Base-by-base conservation (phyloP, 2,888 invertebrate genomes). In the Halocaridina rubra region DNA sequence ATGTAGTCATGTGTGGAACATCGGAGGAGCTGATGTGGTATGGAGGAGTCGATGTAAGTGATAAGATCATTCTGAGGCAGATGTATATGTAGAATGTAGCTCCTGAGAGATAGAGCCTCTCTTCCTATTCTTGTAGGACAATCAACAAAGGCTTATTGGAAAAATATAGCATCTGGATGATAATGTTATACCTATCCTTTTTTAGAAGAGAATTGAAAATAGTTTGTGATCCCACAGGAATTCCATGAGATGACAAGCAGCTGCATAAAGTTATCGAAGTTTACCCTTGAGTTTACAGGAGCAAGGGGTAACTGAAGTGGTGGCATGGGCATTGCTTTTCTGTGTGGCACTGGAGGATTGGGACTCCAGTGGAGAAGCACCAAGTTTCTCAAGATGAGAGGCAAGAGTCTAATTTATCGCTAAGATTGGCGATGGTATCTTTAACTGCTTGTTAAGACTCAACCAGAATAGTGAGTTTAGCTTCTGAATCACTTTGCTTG, bases 191-290 rank as follows among this genome's bases (percentile, higher is more conserved):
- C 59, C 10, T 59, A 76, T 2, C 29, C 76, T 22, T 46, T 76
- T 13, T 59, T 57, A 13, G 30, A 27, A 59, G 59, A 30, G 32
- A 76, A 30, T 57, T 22, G 53, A 2, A 16, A 13, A 10, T 13
- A 8, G 24, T 22, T 19, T 22, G 24, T 76, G 57, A 76, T 39
- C 4, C 76, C 59, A 19, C 76, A 76, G 16, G 59, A 57, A 76
- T 76, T 76, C 57, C 59, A 76, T 7, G 76, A 76, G 29, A 76
- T 22, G 22, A 80, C 32, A 33, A 71, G 53, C 2, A 80, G 19
- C 64, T 46, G 4, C 16, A 78, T 27, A 10, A 16, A 30, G 22
- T 80, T 71, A 71, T 69, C 24, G 53, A 69, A 80, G 30, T 32
- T 19, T 1, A 32, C 67, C 39, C 24, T n/a, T 19, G n/a, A 22